phyloP scores from a whole-genome alignment of 2,888 invertebrate species.

The Sisyra terminalis region DNA sequence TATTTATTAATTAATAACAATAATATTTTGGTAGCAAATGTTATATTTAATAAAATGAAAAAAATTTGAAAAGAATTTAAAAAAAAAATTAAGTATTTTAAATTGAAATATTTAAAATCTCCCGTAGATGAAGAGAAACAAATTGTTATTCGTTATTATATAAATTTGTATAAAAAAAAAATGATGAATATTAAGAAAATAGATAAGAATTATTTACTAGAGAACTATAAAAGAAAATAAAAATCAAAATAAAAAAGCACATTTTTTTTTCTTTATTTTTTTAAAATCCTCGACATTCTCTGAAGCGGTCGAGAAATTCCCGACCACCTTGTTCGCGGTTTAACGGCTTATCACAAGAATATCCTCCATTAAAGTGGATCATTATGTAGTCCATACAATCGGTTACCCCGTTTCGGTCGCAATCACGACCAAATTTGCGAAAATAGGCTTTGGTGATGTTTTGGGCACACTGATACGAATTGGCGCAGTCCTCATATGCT shows the following conservation, averaged over 20 bases:
- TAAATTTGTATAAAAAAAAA: background rate
- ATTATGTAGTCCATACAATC: slow-evolving; percentile 47
- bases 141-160: background rate
- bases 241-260: background rate
- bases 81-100: too few relatives aligned
- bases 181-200: background rate
- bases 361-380: slow-evolving; percentile 42
- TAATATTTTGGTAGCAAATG: background rate
- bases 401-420: slow-evolving; percentile 42
- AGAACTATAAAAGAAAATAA: background rate
- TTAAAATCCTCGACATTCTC: slow-evolving; percentile 19
- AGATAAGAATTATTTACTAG: background rate
- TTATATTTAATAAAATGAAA: background rate
- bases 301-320: slow-evolving; percentile 24
- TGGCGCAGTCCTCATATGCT: slow-evolving; percentile 48
- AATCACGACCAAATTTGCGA: slow-evolving; percentile 41
- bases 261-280: background rate
- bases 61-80: background rate
- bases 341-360: slow-evolving; percentile 29
- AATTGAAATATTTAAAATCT: background rate
- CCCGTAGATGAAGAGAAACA: background rate
- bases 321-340: slow-evolving; percentile 21
- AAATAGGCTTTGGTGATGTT: slow-evolving; percentile 41
- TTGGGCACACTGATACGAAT: slow-evolving; percentile 38
- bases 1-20: background rate